These are phyloP conservation scores for Oxyura jamaicensis DNA, from an alignment of 2,113 vertebrate genomes.

Conservation along the genomic window DNA sequence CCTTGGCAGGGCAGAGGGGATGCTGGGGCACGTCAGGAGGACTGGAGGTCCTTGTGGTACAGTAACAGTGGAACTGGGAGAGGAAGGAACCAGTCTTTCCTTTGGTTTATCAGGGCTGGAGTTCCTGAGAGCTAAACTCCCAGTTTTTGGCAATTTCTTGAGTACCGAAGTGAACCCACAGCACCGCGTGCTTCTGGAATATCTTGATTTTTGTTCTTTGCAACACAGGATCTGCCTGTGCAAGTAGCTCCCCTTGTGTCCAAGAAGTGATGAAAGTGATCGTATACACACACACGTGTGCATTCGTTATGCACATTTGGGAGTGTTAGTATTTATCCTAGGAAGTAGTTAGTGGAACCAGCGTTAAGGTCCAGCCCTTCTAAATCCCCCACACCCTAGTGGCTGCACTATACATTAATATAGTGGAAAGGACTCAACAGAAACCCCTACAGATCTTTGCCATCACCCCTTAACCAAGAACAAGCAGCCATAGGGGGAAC, in stretches of 20 bases:
- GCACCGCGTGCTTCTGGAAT: background rate
- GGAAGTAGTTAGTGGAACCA: background rate
- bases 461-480: background rate
- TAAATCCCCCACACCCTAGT: background rate
- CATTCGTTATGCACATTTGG: background rate
- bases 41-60: background rate
- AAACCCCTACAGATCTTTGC: background rate
- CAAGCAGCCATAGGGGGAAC: too few species aligned
- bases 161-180: background rate
- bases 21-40: background rate
- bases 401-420: background rate
- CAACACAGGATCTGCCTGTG: background rate
- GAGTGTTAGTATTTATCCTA: background rate
- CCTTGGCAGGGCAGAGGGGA: conserved; percentile 28
- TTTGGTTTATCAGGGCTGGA: background rate
- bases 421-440: background rate
- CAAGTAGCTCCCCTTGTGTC: background rate
- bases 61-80: background rate
- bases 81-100: background rate
- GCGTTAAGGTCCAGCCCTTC: background rate
- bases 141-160: background rate
- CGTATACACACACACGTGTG: background rate
- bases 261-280: too few species aligned
- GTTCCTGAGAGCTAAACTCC: background rate
- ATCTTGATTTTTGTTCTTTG: background rate